phyloP scores from a whole-genome alignment of 2,888 invertebrate species.

The Notocelia uddmanniana region DNA sequence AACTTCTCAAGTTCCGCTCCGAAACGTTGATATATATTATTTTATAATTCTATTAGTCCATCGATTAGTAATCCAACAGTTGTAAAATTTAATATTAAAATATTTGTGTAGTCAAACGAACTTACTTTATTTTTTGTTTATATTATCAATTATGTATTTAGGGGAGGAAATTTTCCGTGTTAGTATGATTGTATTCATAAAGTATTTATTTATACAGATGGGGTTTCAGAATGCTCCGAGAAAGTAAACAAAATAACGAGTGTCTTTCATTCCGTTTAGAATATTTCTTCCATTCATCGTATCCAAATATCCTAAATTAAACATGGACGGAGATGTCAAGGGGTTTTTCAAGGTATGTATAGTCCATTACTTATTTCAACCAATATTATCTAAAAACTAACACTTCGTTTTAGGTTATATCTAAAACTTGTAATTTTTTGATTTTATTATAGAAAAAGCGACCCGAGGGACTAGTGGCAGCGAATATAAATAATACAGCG shows the following conservation, averaged over 20 bases:
- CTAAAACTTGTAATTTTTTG: background rate
- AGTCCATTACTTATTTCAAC: background rate
- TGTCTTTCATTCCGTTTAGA: background rate
- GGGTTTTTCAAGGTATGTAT: slow-evolving; percentile 2
- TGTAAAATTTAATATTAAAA: too few relatives aligned
- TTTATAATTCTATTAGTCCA: too few relatives aligned
- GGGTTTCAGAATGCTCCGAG: background rate
- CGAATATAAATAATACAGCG: slow-evolving; percentile 64
- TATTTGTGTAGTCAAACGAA: too few relatives aligned
- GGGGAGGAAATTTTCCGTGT: too few relatives aligned
- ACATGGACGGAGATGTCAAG: slow-evolving; percentile 13
- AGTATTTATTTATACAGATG: too few relatives aligned
- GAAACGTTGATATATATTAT: too few relatives aligned
- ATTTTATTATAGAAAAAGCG: slow-evolving; percentile 26
- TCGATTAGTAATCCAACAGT: too few relatives aligned
- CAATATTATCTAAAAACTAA: background rate
- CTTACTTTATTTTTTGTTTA: too few relatives aligned
- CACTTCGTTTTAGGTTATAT: background rate
- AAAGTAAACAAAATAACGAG: background rate
- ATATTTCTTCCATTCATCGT: background rate
- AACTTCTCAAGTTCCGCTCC: too few relatives aligned
- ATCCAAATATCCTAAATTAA: background rate
- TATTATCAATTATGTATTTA: too few relatives aligned
- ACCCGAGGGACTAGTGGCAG: slow-evolving; percentile 55
- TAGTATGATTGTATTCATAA: too few relatives aligned